Evolutionary conservation across 2,113 vertebrate species (phyloP).

Genomic region (Raphicerus campestris): DNA sequence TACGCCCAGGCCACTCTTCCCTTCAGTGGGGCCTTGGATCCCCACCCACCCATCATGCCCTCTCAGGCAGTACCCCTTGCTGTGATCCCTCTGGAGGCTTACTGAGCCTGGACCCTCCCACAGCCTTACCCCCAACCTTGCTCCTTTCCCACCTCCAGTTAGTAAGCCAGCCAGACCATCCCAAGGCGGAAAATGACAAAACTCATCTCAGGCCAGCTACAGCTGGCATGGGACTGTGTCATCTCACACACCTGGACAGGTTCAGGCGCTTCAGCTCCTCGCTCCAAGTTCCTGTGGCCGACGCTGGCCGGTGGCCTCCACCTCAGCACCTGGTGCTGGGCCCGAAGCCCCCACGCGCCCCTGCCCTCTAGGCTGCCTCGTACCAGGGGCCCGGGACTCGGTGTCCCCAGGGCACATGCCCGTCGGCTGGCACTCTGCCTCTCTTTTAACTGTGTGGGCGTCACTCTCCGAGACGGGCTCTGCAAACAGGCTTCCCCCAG

Average conservation of each 20-base stretch:
- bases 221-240: background rate
- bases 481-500: background rate
- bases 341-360: background rate
- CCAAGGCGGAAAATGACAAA: background rate
- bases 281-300: background rate
- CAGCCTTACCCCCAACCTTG: background rate
- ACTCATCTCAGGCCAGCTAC: background rate
- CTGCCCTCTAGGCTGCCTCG: background rate
- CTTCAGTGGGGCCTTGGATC: background rate
- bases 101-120: background rate
- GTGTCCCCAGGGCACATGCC: background rate
- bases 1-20: background rate
- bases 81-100: background rate
- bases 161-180: background rate
- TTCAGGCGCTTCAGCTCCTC: rapidly evolving
- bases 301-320: background rate
- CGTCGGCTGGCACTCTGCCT: background rate
- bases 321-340: background rate
- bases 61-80: background rate
- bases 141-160: background rate
- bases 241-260: background rate
- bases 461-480: background rate
- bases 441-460: background rate
- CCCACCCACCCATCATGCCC: background rate
- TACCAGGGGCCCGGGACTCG: background rate